Evolutionary conservation across 2,888 invertebrate genomes (phyloP).

Genomic region (Drosophila flavopinicola): DNA sequence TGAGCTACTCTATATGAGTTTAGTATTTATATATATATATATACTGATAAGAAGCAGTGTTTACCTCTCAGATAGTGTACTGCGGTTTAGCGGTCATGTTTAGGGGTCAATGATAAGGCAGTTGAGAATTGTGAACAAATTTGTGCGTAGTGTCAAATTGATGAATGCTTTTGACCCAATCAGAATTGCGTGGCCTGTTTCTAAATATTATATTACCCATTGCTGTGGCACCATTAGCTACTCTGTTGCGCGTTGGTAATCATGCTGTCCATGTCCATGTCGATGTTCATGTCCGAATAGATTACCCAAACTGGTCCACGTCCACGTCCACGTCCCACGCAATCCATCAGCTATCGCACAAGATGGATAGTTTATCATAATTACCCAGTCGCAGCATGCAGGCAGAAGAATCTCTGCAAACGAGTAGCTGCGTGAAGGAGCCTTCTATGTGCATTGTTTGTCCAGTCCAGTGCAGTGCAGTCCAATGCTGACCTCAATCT

Average conservation of each 20-base stretch:
- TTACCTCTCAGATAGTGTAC: constrained; percentile 35
- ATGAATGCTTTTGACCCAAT: constrained; percentile 38
- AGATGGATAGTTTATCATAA: constrained; percentile 65
- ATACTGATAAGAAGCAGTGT: constrained; percentile 46
- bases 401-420: constrained; percentile 15
- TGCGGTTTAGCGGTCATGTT: constrained; percentile 63
- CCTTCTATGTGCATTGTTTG: constrained; percentile 25
- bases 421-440: constrained; percentile 17
- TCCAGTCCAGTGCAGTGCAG: constrained; percentile 46
- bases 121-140: constrained; percentile 43
- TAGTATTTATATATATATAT: not conserved
- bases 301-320: constrained; percentile 35
- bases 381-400: constrained; percentile 40
- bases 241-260: too few relatives aligned
- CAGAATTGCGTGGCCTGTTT: constrained; percentile 14
- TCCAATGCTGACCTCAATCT: constrained; percentile 59
- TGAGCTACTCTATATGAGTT: constrained; percentile 1
- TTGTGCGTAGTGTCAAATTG: constrained; percentile 53
- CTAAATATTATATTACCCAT: not conserved
- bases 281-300: constrained; percentile 26
- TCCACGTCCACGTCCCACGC: constrained; percentile 37
- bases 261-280: constrained; percentile 42
- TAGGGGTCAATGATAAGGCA: constrained; percentile 36
- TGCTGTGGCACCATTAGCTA: too few relatives aligned
- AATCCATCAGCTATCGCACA: constrained; percentile 44